Percentiles rank a stretch among this genome's conserved stretches.
These are phyloP conservation scores for Lypha dubia DNA, from an alignment of 2,888 invertebrate genomes.

Conservation along the genomic window DNA sequence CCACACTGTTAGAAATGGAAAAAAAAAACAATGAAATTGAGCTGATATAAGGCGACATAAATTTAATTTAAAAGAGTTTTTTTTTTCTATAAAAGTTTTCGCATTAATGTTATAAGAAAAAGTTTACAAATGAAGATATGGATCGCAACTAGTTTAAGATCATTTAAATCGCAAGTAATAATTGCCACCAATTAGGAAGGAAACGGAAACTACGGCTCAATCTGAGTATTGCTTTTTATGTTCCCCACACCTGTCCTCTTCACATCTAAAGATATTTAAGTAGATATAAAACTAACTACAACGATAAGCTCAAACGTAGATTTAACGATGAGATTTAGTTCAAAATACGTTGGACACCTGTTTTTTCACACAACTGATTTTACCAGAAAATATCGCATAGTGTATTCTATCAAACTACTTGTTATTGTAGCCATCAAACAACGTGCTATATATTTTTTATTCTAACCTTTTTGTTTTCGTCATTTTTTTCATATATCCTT, in stretches of 20 bases:
- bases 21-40: not conserved
- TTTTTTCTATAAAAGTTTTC: no score
- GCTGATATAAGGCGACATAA: not conserved
- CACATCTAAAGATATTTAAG: no score
- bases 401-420: not conserved
- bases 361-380: not conserved
- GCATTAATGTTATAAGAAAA: no score
- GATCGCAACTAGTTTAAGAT: no score
- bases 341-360: no score
- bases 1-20: not conserved
- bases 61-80: not conserved
- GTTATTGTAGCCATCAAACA: slow-evolving; percentile 49
- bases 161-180: not conserved
- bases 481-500: slow-evolving; percentile 18
- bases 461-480: slow-evolving; percentile 38
- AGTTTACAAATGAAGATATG: no score
- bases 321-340: no score
- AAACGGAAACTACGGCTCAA: no score
- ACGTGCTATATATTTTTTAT: slow-evolving; percentile 68
- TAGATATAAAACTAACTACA: no score
- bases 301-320: no score
- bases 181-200: not conserved
- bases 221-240: no score
- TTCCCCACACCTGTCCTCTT: no score
- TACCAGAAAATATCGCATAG: not conserved